These are phyloP conservation scores for Heliconius ethilla DNA, from an alignment of 2,888 invertebrate genomes.

Conservation along the genomic window DNA sequence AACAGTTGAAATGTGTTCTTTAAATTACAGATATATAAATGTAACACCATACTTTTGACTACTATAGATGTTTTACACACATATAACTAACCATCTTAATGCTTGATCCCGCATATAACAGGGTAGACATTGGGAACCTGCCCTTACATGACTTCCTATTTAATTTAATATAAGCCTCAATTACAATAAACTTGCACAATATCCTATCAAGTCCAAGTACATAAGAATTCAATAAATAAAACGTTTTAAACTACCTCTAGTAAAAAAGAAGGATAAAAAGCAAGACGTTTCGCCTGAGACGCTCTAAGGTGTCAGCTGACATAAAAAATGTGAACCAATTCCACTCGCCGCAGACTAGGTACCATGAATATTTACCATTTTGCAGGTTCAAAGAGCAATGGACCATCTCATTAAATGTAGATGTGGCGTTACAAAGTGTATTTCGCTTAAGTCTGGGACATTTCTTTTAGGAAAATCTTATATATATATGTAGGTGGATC, in stretches of 20 bases:
- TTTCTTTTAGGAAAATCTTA: neutral
- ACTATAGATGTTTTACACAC: too few relatives aligned
- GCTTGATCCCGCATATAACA: too few relatives aligned
- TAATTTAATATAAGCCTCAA: neutral
- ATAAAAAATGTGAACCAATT: slow-evolving; percentile 79
- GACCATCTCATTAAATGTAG: slow-evolving; percentile 38
- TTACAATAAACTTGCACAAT: neutral
- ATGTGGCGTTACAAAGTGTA: slow-evolving; percentile 13
- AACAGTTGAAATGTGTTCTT: neutral
- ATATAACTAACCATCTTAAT: too few relatives aligned
- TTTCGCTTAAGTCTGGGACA: neutral
- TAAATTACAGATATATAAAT: too few relatives aligned
- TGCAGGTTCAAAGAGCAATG: slow-evolving; percentile 57
- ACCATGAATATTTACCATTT: slow-evolving; percentile 79
- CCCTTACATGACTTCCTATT: too few relatives aligned
- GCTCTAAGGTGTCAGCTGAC: slow-evolving; percentile 54
- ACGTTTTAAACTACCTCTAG: slow-evolving; percentile 10
- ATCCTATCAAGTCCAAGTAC: neutral
- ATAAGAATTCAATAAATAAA: slow-evolving; percentile 11
- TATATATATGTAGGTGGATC: neutral
- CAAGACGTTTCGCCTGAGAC: slow-evolving; percentile 57
- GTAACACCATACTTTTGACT: too few relatives aligned
- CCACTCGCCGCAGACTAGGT: slow-evolving; percentile 67
- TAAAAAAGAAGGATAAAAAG: slow-evolving; percentile 59
- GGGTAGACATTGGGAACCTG: too few relatives aligned